Conservation (phyloP, 2,797 vertebrate species). For the Uromys caudimaculatus region DNA sequence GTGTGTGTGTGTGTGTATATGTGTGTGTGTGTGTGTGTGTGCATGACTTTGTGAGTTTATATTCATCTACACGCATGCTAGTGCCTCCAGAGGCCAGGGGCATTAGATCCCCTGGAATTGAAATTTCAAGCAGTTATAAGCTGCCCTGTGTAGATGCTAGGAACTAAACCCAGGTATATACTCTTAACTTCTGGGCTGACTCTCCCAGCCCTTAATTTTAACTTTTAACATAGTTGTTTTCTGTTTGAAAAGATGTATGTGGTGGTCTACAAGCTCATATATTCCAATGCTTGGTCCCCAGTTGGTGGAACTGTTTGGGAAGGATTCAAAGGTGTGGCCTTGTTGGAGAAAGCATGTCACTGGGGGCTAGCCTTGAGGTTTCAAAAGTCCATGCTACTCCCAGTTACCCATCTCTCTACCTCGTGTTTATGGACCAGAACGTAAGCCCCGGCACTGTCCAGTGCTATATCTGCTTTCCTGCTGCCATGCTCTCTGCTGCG, state of each 20-base stretch:
- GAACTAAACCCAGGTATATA: neutral
- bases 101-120: neutral
- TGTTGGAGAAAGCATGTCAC: neutral
- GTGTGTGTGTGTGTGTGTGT: neutral
- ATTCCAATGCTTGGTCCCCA: neutral
- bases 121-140: neutral
- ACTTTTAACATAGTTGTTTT: conserved; percentile 8
- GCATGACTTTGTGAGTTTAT: neutral
- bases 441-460: neutral
- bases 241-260: neutral
- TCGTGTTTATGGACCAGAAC: neutral
- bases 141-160: neutral
- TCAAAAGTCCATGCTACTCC: neutral
- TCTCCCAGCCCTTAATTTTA: neutral
- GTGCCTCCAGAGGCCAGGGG: neutral
- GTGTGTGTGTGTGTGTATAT: neutral
- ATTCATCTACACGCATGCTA: too few species aligned
- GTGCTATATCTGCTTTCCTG: neutral
- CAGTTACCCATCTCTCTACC: neutral
- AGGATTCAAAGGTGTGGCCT: neutral
- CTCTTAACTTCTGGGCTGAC: neutral
- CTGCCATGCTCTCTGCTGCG: neutral
- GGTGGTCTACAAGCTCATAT: too few species aligned
- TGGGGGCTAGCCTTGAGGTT: neutral
- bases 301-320: neutral